Evolutionary conservation across 2,888 invertebrate species (phyloP).

Genomic region (Endomychus coccineus): DNA sequence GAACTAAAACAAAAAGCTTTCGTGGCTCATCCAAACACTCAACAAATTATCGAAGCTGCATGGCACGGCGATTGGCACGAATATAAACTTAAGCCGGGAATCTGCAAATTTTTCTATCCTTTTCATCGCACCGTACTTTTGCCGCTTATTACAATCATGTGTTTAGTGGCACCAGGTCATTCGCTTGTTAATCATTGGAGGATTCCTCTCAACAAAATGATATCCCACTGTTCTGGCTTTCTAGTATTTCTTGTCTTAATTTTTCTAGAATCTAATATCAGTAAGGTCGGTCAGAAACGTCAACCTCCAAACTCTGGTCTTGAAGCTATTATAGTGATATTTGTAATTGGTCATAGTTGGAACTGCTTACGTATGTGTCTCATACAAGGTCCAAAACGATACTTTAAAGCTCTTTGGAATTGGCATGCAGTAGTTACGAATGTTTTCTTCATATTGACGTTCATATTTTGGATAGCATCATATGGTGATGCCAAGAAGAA

Average conservation of each 20-base stretch:
- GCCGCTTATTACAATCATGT: slow-evolving; percentile 44
- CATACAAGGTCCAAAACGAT: slow-evolving; percentile 50
- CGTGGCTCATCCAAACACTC: slow-evolving; percentile 68
- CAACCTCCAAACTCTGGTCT: slow-evolving; percentile 54
- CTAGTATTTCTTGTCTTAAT: slow-evolving; percentile 57
- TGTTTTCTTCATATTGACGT: slow-evolving; percentile 52
- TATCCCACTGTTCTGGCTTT: slow-evolving; percentile 60
- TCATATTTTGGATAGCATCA: slow-evolving; percentile 56
- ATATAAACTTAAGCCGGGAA: slow-evolving; percentile 36
- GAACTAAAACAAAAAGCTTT: slow-evolving; percentile 65
- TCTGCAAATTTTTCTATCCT: slow-evolving; percentile 30
- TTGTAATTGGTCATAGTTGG: slow-evolving; percentile 52
- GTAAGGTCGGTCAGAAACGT: slow-evolving; percentile 50
- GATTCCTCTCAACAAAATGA: slow-evolving; percentile 64
- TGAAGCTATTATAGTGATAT: slow-evolving; percentile 42
- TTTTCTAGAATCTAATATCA: slow-evolving; percentile 53
- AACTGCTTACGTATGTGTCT: slow-evolving; percentile 50
- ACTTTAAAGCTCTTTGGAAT: slow-evolving; percentile 54
- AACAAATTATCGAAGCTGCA: slow-evolving; percentile 57
- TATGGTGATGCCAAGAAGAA: slow-evolving; percentile 46
- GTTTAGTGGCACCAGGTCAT: slow-evolving; percentile 44
- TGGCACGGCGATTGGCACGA: slow-evolving; percentile 54
- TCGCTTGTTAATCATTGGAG: slow-evolving; percentile 47
- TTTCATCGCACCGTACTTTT: slow-evolving; percentile 41
- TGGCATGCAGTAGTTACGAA: slow-evolving; percentile 57